These are phyloP conservation scores for Chloroclystis v-ata DNA, from an alignment of 2,888 invertebrate species.

Conservation along the genomic window DNA sequence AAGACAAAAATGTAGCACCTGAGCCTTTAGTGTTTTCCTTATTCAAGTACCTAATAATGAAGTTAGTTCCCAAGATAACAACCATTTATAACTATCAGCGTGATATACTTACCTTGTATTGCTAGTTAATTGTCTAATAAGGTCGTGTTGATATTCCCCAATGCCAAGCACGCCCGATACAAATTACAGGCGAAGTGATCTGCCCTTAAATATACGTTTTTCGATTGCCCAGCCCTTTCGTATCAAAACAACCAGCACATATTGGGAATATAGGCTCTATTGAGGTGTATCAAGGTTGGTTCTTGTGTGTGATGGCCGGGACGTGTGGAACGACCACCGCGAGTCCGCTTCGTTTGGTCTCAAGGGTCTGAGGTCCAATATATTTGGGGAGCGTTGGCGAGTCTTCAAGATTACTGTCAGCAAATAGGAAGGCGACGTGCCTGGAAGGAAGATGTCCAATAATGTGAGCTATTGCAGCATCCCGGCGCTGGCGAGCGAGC, in stretches of 20 bases:
- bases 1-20: too few relatives aligned
- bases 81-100: not conserved
- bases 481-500: conserved; percentile 21
- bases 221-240: conserved; percentile 57
- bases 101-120: conserved; percentile 5
- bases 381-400: conserved; percentile 55
- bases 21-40: too few relatives aligned
- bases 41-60: not conserved
- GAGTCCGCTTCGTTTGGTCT: conserved; percentile 46
- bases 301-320: conserved; percentile 20
- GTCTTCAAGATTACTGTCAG: conserved; percentile 67
- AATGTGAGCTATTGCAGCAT: conserved; percentile 43
- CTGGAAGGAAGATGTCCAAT: conserved; percentile 48
- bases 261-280: conserved; percentile 20
- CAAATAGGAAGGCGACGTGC: conserved; percentile 61
- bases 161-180: conserved; percentile 57
- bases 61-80: not conserved
- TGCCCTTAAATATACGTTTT: conserved; percentile 58
- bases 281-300: conserved; percentile 14
- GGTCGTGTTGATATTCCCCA: conserved; percentile 28
- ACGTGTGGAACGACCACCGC: conserved; percentile 48
- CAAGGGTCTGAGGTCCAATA: conserved; percentile 63
- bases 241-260: conserved; percentile 46
- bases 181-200: conserved; percentile 66
- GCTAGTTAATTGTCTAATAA: conserved; percentile 30